Conservation (phyloP, 1,140 invertebrate genomes). For the Microplitis mediator region DNA sequence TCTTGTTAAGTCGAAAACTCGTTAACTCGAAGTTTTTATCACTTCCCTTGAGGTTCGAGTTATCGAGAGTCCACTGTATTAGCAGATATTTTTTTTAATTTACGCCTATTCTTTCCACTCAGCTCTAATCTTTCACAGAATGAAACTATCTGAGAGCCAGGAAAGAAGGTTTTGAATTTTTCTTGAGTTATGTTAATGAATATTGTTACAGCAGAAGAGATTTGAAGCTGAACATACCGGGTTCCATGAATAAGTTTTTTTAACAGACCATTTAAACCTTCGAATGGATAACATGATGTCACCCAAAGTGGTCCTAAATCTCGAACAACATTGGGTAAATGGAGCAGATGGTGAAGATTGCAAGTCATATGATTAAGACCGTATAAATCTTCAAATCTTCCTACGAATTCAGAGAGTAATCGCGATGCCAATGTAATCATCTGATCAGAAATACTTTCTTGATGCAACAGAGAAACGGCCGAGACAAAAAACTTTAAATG, state of each 20-base stretch:
- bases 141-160: background rate
- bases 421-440: background rate
- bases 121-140: background rate
- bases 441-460: too few relatives aligned
- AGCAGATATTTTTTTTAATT: background rate
- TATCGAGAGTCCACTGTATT: too few relatives aligned
- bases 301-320: slow-evolving; percentile 1
- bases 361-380: background rate
- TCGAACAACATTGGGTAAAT: slow-evolving; percentile 11
- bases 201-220: background rate
- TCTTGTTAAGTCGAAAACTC: too few relatives aligned
- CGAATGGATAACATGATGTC: background rate
- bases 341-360: slow-evolving; percentile 13
- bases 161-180: background rate
- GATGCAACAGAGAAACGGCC: slow-evolving; percentile 7
- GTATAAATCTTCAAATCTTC: slow-evolving; percentile 19
- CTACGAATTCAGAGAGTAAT: slow-evolving; percentile 1
- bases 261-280: background rate
- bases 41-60: too few relatives aligned
- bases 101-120: background rate
- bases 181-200: background rate
- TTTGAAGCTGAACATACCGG: background rate
- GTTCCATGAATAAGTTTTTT: background rate
- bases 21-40: too few relatives aligned
- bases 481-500: slow-evolving; percentile 22